phyloP scores from a whole-genome alignment of 2,113 vertebrate genomes.

The Podocnemis expansa region DNA sequence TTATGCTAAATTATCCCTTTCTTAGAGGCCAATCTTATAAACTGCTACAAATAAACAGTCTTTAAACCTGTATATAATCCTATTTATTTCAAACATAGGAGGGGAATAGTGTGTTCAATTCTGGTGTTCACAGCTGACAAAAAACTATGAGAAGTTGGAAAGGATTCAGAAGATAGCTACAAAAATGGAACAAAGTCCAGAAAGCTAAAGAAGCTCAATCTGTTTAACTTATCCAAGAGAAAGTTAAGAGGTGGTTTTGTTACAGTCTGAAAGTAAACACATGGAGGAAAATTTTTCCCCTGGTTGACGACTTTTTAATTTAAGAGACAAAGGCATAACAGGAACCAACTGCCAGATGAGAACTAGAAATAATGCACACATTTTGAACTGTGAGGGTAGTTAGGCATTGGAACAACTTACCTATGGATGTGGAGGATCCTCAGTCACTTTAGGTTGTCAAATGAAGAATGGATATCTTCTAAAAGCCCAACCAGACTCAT shows the following conservation, averaged over 20 bases:
- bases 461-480: background rate
- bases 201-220: background rate
- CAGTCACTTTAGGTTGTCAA: background rate
- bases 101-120: rapidly evolving
- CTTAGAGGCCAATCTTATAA: rapidly evolving
- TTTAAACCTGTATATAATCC: background rate
- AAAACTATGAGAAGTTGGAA: background rate
- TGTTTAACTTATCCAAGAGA: background rate
- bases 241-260: background rate
- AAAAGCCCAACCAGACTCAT: background rate
- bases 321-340: background rate
- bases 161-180: background rate
- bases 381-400: background rate
- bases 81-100: background rate
- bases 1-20: no score
- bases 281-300: background rate
- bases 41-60: no score
- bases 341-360: background rate
- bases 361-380: background rate
- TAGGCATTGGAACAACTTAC: background rate
- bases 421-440: background rate
- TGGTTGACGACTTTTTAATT: background rate
- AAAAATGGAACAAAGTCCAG: rapidly evolving
- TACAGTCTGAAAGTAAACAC: background rate
- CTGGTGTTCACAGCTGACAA: background rate